These are phyloP conservation scores for Hystrix cristata DNA, from an alignment of 2,113 vertebrate species.

Conservation along the genomic window DNA sequence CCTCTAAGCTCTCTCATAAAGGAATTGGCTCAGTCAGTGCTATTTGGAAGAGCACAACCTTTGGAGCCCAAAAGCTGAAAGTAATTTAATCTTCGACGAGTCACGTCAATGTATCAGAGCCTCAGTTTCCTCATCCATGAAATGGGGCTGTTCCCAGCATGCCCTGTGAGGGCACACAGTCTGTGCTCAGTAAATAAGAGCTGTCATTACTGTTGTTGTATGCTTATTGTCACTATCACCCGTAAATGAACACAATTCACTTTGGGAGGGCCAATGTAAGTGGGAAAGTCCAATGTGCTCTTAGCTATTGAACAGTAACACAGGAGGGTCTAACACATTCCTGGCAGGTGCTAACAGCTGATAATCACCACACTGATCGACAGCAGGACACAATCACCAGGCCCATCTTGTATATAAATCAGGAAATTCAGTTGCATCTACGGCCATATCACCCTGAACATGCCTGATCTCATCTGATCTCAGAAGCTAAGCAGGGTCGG, in stretches of 20 bases:
- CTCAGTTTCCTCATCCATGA: slow-evolving; percentile 12
- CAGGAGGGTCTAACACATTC: too few relatives aligned
- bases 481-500: too few relatives aligned
- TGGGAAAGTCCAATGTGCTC: not conserved
- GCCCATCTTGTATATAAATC: not conserved
- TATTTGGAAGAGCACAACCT: not conserved
- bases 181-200: not conserved
- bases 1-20: not conserved
- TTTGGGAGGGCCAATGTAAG: not conserved
- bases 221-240: not conserved
- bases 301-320: not conserved
- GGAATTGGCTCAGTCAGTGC: not conserved
- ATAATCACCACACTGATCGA: not conserved
- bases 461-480: too few relatives aligned
- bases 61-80: not conserved
- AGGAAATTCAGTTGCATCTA: not conserved
- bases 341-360: not conserved
- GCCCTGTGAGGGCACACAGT: not conserved
- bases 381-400: not conserved
- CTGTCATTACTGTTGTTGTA: fast-evolving
- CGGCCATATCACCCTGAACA: too few relatives aligned
- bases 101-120: not conserved
- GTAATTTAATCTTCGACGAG: not conserved
- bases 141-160: not conserved
- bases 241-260: not conserved